Conservation (phyloP, 2,888 invertebrate species). For the Mystacides longicornis region DNA sequence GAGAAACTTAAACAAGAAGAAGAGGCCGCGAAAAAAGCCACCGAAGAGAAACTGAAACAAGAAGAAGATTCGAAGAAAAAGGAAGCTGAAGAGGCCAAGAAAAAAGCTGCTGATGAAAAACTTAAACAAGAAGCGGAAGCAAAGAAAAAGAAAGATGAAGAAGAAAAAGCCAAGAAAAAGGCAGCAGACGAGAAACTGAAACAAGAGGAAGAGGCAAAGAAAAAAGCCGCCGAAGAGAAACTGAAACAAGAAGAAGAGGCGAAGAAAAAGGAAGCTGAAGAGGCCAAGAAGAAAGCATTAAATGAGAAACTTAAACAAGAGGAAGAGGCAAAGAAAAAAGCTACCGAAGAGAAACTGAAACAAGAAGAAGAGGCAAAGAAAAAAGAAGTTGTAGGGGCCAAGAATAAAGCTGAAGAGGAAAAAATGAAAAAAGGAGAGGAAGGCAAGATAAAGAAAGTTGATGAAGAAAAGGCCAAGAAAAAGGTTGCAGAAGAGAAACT, state of each 20-base stretch:
- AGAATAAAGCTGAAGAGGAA: conserved; percentile 20
- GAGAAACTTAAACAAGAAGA: conserved; percentile 20
- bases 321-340: conserved; percentile 15
- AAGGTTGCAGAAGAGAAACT: conserved; percentile 14
- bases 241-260: conserved; percentile 12
- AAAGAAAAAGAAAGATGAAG: conserved; percentile 4
- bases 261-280: conserved; percentile 19
- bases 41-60: conserved; percentile 28
- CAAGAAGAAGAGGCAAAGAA: conserved; percentile 5
- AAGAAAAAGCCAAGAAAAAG: conserved; percentile 15
- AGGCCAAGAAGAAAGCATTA: conserved; percentile 20
- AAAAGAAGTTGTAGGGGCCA: conserved; percentile 14
- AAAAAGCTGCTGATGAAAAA: neutral
- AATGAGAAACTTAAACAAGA: conserved; percentile 5
- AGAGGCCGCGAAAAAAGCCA: conserved; percentile 18
- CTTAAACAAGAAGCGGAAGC: neutral
- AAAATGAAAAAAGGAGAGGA: conserved; percentile 26
- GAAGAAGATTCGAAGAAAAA: conserved; percentile 8
- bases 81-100: neutral
- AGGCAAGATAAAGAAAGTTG: conserved; percentile 17
- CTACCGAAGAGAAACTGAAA: neutral
- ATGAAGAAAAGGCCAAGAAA: conserved; percentile 9
- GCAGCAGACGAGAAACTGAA: neutral
- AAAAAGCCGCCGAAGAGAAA: neutral
- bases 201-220: neutral